Base-by-base conservation (phyloP, 1,140 invertebrate genomes). In the Bombus sylvicola region DNA sequence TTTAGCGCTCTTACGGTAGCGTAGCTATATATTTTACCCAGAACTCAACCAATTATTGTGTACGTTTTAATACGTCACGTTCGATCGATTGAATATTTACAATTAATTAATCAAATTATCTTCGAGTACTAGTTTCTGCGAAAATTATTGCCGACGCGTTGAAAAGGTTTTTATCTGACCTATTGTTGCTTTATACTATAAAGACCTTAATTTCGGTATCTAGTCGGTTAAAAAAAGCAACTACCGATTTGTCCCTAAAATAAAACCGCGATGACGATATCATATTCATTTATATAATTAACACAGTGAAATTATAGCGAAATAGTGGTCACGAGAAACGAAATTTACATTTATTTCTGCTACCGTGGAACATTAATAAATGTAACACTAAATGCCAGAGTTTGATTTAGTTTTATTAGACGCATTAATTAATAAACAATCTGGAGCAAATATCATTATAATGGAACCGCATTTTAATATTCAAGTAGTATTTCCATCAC, bases 341-440 rank as follows among this genome's bases (percentile, higher is more conserved):
- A 71, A 71, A 71, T 71, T 71, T 71, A 10, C 37, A 39, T 39
- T 71, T 28, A 71, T 22, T 71, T 71, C 25, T 25, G 34, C 25
- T 12, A 13, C 12, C 25, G 71, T 10, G 39, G 6, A 41, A 41
- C 28, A 3, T 28, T 28, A 37, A 41, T 57, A 53, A 39, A 57
- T 1, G 37, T 8, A 81, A 62, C 18, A 5, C 37, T 72, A 25
- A 72, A 81, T 72, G 53, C 39, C 34, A 57, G 37, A 12, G 13
- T 57, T 72, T 37, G 18, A 59, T 71, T 34, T 22, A 66, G 8
- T 53, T 69, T 31, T 25, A 12, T 53, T 28, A 37, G 34, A 8
- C 1, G 22, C 9, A 41, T 81, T 37, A 57, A 81, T 71, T 81
- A 81, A 81, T 28, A 31, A n/a, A 39, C 12, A 57, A 41, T 47